Evolutionary conservation across 2,888 invertebrate species (phyloP).

Genomic region (Mamestra brassicae): DNA sequence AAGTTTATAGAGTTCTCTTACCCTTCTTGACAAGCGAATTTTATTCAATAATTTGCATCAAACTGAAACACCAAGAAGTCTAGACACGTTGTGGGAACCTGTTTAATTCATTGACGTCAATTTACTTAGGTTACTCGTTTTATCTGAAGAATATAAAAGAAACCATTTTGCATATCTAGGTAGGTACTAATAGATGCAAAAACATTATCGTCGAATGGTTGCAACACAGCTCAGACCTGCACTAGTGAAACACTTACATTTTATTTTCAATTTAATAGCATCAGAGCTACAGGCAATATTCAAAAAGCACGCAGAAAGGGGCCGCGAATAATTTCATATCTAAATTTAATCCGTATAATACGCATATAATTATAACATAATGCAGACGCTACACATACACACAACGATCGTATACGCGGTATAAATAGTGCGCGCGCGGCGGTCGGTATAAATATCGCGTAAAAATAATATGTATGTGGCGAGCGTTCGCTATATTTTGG

Average conservation of each 20-base stretch:
- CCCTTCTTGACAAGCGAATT: background rate
- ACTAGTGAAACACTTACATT: constrained; percentile 11
- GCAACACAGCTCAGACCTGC: background rate
- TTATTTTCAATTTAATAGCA: constrained; percentile 33
- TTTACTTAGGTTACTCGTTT: background rate
- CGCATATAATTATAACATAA: constrained; percentile 81
- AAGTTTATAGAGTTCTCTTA: background rate
- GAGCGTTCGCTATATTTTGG: constrained; percentile 75
- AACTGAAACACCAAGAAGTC: background rate
- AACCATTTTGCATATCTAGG: background rate
- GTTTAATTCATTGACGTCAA: constrained; percentile 6
- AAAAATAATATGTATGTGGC: constrained; percentile 79
- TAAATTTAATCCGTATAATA: constrained; percentile 80
- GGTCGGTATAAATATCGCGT: constrained; percentile 79
- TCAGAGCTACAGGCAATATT: constrained; percentile 59
- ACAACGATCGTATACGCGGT: constrained; percentile 55
- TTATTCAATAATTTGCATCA: background rate
- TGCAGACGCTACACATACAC: constrained; percentile 71
- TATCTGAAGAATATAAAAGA: constrained; percentile 1
- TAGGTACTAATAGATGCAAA: background rate
- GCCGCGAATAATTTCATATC: constrained; percentile 79
- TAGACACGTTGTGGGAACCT: background rate
- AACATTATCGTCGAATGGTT: background rate
- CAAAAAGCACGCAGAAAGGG: constrained; percentile 62
- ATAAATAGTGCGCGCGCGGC: constrained; percentile 75